A percentile compares a stretch with the other conserved stretches of the same genome.
Conservation (phyloP, 2,113 vertebrate genomes). For the Bos javanicus region DNA sequence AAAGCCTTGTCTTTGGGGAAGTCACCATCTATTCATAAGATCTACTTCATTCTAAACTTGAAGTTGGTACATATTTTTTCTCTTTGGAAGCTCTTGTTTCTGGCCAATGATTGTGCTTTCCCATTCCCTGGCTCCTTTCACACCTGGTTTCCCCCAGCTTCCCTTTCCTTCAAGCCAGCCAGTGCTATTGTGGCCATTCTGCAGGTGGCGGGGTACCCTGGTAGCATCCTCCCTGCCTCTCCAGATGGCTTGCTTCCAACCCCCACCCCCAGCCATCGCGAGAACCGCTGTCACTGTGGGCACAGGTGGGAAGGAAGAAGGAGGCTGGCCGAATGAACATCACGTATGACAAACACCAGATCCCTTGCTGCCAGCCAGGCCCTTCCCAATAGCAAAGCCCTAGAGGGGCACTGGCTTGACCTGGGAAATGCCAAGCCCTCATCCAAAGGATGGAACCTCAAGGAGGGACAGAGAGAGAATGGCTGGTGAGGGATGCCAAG, state of each 20-base stretch:
- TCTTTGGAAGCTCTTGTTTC: not conserved
- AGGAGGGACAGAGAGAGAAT: not conserved
- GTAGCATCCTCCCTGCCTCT: not conserved
- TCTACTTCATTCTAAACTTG: not conserved
- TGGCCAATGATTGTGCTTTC: rapidly evolving
- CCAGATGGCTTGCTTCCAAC: not conserved
- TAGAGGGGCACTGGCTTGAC: no score
- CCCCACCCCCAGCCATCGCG: rapidly evolving
- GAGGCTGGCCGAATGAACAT: not conserved
- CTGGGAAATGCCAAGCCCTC: not conserved
- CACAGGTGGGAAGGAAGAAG: not conserved
- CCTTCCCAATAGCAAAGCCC: not conserved
- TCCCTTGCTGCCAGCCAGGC: not conserved
- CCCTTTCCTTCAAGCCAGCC: not conserved
- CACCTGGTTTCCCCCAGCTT: not conserved
- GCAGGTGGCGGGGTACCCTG: not conserved
- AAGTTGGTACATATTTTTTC: not conserved
- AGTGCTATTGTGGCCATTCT: not conserved
- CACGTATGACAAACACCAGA: not conserved
- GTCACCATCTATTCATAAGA: not conserved
- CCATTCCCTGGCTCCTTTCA: not conserved
- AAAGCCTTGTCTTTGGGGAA: not conserved
- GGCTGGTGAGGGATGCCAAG: rapidly evolving
- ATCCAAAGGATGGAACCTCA: rapidly evolving
- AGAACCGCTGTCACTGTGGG: not conserved